Evolutionary conservation across 2,113 vertebrate genomes (phyloP).

Genomic region (Gobio gobio): DNA sequence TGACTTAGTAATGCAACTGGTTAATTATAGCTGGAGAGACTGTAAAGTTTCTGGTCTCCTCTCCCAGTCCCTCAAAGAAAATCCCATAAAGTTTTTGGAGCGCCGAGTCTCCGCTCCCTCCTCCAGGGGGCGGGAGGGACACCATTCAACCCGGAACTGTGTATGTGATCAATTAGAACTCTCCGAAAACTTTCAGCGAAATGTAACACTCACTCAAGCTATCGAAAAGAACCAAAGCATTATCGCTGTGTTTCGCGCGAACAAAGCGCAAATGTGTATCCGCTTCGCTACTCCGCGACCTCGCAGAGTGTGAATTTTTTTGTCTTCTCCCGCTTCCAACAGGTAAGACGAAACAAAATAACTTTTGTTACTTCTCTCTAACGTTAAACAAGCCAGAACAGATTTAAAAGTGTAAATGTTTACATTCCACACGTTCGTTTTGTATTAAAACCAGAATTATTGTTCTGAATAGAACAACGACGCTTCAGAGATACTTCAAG

Average conservation of each 20-base stretch:
- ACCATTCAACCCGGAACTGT: conserved; percentile 78
- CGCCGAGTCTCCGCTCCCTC: conserved; percentile 40
- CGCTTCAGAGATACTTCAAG: background rate
- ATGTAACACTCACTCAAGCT: conserved; percentile 23
- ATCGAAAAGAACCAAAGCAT: background rate
- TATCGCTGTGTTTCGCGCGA: background rate
- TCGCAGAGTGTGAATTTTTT: conserved; percentile 46
- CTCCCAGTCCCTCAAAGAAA: background rate
- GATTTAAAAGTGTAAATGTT: background rate
- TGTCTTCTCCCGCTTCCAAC: conserved; percentile 50
- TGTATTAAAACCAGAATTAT: background rate
- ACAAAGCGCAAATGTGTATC: conserved; percentile 1
- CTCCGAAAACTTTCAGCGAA: conserved; percentile 53
- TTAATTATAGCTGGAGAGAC: too few relatives aligned
- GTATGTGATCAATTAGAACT: conserved; percentile 46
- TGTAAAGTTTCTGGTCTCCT: background rate
- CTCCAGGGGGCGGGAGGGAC: conserved; percentile 68
- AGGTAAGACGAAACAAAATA: conserved; percentile 70
- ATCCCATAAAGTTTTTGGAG: conserved; percentile 17
- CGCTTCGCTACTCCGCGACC: background rate
- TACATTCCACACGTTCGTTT: background rate
- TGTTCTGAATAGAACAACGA: background rate
- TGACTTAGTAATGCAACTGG: too few relatives aligned
- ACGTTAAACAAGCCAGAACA: background rate
- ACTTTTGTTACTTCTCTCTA: background rate